Base-by-base conservation (phyloP, 2,888 invertebrate genomes). In the Melangyna quadrimaculata region DNA sequence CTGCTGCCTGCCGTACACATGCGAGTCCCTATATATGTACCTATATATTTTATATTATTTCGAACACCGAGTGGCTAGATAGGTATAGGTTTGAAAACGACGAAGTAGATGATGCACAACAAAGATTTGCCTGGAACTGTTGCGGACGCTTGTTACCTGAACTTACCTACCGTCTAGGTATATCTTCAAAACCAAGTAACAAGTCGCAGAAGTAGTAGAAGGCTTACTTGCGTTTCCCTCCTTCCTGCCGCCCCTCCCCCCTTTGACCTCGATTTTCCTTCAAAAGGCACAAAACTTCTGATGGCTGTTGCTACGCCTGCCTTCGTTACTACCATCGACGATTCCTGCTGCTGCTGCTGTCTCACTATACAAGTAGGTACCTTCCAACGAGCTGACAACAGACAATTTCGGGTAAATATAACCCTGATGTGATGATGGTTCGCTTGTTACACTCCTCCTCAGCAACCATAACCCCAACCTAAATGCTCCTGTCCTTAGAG, bases 241-340 rank as follows among this genome's bases (percentile, higher is more conserved):
- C 51, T 10, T 22, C 45, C 55, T 10, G 53, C 19, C 40, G n/a
- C 53, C 48, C 74, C 59, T 74, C 40, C n/a, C 53, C 48, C 74
- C 59, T 74, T 74, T 83, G 74, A 83, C 83, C 81, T 67, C 81
- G 71, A 74, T 83, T 79, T 74, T 67, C 27, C 22, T 67, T n/a
- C 40, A 6, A 74, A 59, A n/a, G 48, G 65, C 19, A 63, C n/a
- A 65, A 48, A 57, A 48, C 57, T 37, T 59, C 51, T 51, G n/a
- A n/a, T n/a, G 29, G 7, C 14, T 24, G 73, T 55, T 59, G 40
- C 32, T 59, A 48, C 48, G 63, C 35, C 67, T 67, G 63, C 35
- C 67, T 67, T 67, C 67, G 32, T 35, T 67, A 40, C 27, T 67
- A 40, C 27, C 37, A 19, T 22, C 51, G 35, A 48, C 24, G 14